Evolutionary conservation across 2,888 invertebrate genomes (phyloP), one percentile per base, ranked within the genome.

Genomic region (Dysmachus trigonus): DNA sequence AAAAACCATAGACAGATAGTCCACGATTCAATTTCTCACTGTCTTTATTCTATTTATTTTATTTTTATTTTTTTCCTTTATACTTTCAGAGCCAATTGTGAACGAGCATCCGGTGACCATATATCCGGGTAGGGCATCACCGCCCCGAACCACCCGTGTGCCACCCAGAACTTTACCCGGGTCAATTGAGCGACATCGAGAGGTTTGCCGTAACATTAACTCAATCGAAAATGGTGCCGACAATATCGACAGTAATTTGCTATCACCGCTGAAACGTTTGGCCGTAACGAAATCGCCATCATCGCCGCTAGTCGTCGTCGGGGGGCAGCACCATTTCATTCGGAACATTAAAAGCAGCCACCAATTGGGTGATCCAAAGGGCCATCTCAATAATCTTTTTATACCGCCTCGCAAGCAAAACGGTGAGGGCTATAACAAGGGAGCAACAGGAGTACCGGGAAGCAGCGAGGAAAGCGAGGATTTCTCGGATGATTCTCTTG

Each of bases 401-500:
- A 87, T 87, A 86, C 86, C 87, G 77, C 84, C 88, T n/a, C 79
- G 79, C 38, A 86, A 71, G 76, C 84, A 71, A 27, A 87, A 87
- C 18, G 22, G 85, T 33, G 85, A 86, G 47, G 77, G 62, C 33
- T 82, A 76, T n/a, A n/a, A n/a, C 77, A 72, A 83, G 86, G 86
- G 85, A 0, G 7, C 8, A 7, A 15, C 62, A n/a, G n/a, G n/a
- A n/a, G n/a, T n/a, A n/a, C 41, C 62, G 62, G 51, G 18, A 72
- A 86, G 86, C 81, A 87, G 85, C 62, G 85, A 87, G 38, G 38
- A 41, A 90, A 87, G 94, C 93, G 87, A 93, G 93, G 86, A 85
- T 33, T 87, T 87, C 27, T 97, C 96, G 31, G 97, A 97, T 91
- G 97, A 97, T 92, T 97, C 97, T 22, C 92, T 96, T 88, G 97